These are phyloP conservation scores for Falco biarmicus DNA, from an alignment of 2,797 vertebrate species.

Conservation along the genomic window DNA sequence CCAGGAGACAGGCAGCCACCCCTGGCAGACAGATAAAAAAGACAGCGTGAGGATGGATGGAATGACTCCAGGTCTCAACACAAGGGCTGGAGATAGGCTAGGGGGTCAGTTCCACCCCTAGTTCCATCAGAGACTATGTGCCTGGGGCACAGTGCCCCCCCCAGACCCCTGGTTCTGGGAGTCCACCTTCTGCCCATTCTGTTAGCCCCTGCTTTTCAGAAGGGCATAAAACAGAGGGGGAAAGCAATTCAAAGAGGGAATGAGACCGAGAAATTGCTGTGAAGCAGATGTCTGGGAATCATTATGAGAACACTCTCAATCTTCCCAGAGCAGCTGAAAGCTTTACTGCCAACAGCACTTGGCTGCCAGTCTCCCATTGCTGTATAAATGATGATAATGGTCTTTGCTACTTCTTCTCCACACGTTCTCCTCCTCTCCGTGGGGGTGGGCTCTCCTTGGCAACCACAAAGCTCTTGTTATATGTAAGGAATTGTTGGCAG, in stretches of 20 bases:
- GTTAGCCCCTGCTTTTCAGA: neutral
- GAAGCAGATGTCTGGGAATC: conserved; percentile 62
- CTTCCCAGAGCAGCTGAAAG: conserved; percentile 66
- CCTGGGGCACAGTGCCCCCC: accelerated
- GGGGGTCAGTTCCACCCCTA: too few species aligned
- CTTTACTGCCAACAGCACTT: conserved; percentile 65
- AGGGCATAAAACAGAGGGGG: neutral
- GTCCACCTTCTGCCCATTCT: neutral
- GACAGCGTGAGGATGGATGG: neutral
- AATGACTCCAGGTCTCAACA: neutral
- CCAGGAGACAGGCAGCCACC: neutral
- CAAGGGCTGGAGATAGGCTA: neutral
- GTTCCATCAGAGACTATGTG: neutral
- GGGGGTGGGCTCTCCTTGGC: conserved; percentile 12
- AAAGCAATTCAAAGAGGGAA: neutral
- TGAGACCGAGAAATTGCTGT: neutral
- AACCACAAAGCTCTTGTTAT: neutral
- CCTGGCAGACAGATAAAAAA: neutral
- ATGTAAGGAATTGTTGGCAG: neutral
- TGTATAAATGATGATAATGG: conserved; percentile 60
- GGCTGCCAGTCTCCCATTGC: conserved; percentile 62
- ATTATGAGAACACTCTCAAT: conserved; percentile 51
- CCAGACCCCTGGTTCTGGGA: neutral
- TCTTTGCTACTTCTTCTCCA: conserved; percentile 61
- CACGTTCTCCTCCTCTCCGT: neutral